Percentiles rank a stretch among this genome's conserved stretches.
Evolutionary conservation across 1,140 invertebrate genomes (phyloP).

Genomic region (Tetramorium simillimum): DNA sequence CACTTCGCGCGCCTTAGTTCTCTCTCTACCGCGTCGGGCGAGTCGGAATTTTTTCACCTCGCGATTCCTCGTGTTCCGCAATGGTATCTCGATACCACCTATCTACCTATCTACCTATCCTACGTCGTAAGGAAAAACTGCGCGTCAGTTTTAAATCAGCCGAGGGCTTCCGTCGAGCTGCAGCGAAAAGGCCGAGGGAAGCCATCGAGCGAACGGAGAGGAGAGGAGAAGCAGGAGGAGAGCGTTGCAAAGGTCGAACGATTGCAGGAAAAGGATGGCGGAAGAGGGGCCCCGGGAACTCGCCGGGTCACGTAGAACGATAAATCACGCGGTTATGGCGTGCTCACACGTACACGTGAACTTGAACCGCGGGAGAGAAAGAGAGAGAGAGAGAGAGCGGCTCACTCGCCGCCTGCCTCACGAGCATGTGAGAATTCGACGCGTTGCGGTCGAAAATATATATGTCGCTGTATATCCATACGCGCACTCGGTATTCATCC

Average conservation of each 20-base stretch:
- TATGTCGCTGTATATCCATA: not conserved
- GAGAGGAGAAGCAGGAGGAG: not conserved
- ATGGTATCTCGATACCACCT: not conserved
- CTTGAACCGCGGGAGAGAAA: conserved; percentile 2
- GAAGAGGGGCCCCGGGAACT: conserved; percentile 58
- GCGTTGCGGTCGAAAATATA: not conserved
- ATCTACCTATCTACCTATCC: no score
- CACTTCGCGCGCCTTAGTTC: not conserved
- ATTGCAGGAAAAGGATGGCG: conserved; percentile 67
- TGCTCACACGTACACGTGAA: conserved; percentile 53
- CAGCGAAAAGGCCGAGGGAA: not conserved
- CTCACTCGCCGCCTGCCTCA: not conserved
- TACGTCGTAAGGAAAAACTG: conserved; percentile 38
- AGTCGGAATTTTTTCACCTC: conserved; percentile 1
- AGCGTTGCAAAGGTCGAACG: conserved; percentile 14
- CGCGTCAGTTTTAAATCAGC: conserved; percentile 53
- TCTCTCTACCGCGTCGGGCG: not conserved
- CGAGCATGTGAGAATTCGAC: not conserved
- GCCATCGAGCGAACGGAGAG: not conserved
- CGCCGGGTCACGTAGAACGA: conserved; percentile 69
- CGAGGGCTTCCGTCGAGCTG: not conserved
- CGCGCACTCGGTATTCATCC: conserved; percentile 18
- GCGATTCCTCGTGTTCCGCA: not conserved
- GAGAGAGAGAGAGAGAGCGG: not conserved
- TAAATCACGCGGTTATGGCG: conserved; percentile 70